Base-by-base conservation (phyloP, 2,888 invertebrate species). In the Hylaea fasciaria region DNA sequence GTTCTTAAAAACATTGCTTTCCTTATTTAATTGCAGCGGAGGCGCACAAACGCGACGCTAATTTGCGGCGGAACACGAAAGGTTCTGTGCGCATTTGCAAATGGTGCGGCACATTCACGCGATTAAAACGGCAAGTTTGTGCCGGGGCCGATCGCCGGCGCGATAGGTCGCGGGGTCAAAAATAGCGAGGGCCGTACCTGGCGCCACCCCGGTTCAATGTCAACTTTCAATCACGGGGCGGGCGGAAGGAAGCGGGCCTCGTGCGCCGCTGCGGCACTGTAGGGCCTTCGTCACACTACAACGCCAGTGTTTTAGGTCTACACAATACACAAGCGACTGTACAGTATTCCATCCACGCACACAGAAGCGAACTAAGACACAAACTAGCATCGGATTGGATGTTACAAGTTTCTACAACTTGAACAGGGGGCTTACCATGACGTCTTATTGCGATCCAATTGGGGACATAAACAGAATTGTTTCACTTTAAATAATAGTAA, bases 101-200 rank as follows among this genome's bases (percentile, higher is more conserved):
- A 86, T 80, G 76, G 81, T 80, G 82, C 79, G 85, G 86, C 79
- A 83, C 76, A 83, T 88, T 87, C 85, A 86, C 82, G 87, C 86
- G 84, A 89, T 87, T 88, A 87, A 87, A 87, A 82, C 85, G 81
- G 88, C 83, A 85, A 87, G 83, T 85, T 85, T 81, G 80, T 82
- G 79, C 70, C 85, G 89, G 85, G 90, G 92, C 85, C 89, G 91
- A 91, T 91, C 87, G 87, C 85, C 86, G 82, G 69, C 70, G 87
- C 89, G 91, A 92, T 92, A 91, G 86, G 86, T 83, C 80, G 86
- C 86, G 86, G 87, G 90, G 90, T 91, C 90, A 88, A 86, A 90
- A 89, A 86, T 86, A 89, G 86, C 84, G 84, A 83, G 85, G 83
- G 83, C 85, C 87, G 92, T 92, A 83, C 92, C 92, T 88, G 91